Base-by-base conservation (phyloP, 1,140 invertebrate genomes). In the Trichoplusia ni region DNA sequence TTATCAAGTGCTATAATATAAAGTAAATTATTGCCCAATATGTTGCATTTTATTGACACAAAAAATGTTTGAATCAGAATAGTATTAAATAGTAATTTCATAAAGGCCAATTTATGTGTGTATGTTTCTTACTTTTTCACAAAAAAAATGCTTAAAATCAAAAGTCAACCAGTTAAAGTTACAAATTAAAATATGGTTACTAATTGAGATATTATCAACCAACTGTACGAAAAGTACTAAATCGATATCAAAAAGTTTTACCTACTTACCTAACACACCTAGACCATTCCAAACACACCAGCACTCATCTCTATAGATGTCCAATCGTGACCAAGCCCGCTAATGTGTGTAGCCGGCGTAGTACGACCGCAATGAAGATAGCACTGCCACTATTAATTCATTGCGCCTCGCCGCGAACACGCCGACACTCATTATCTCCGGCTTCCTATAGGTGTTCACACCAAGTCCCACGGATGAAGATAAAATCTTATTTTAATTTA, bases 301-400 rank as follows among this genome's bases (percentile, higher is more conserved):
- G 8, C 23, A 21, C 0, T 27, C 56, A 44, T 16, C 16, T 60
- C 14, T 23, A 61, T 53, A 64, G 23, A 58, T 16, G 59, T 53
- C 53, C 31, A 64, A 71, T 86, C 81, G 84, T 84, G 81, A 82
- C 77, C 75, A 59, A 66, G 67, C 58, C 63, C 51, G 37, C 75
- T 73, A 79, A 79, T 77, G 72, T 80, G 77, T 81, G 75, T 80
- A 79, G 60, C 54, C 61, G 40, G 66, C 71, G 68, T 67, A 38
- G 69, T 67, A 77, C 73, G 64, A 77, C 74, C 68, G 76, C 79
- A 79, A 79, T 77, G 76, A 78, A 85, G 82, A 83, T 81, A 82
- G 71, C 71, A 78, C 72, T 72, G 73, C 62, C 77, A 75, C 75
- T 81, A 84, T 81, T 84, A 82, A 86, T 84, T 88, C 83, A 86